phyloP scores from a whole-genome alignment of 1,140 invertebrate genomes.

The Oreohelix idahoensis region DNA sequence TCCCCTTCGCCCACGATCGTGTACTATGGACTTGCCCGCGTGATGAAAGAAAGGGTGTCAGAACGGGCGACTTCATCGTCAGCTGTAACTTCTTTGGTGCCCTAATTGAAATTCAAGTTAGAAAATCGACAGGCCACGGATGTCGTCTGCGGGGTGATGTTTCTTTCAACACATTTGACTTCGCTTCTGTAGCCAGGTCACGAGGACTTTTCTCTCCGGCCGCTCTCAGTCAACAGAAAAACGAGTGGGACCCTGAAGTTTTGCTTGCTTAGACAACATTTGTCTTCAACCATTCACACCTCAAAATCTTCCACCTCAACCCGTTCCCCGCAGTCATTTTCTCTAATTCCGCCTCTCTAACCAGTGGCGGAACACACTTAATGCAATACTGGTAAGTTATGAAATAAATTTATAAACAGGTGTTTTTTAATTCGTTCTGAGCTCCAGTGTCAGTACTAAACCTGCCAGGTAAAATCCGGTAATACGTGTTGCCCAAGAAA shows the following conservation, averaged over 20 bases:
- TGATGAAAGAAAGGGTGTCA: slow-evolving; percentile 13
- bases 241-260: neutral
- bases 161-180: slow-evolving; percentile 36
- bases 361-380: too few relatives aligned
- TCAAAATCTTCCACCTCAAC: too few relatives aligned
- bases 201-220: neutral
- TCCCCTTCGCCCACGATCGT: too few relatives aligned
- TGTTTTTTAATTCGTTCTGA: too few relatives aligned
- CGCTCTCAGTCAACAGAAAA: neutral
- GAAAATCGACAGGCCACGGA: slow-evolving; percentile 19
- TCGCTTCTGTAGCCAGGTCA: neutral
- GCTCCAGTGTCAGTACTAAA: too few relatives aligned
- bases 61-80: neutral
- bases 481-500: too few relatives aligned
- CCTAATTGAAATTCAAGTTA: slow-evolving; percentile 32
- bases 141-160: neutral
- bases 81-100: neutral
- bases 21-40: neutral
- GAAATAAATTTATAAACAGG: too few relatives aligned
- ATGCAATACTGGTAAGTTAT: too few relatives aligned
- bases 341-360: too few relatives aligned
- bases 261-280: slow-evolving; percentile 8
- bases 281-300: too few relatives aligned
- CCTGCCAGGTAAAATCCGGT: too few relatives aligned
- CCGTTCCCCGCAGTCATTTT: too few relatives aligned